Base-by-base conservation (phyloP, 2,888 invertebrate genomes). In the Belgica antarctica region DNA sequence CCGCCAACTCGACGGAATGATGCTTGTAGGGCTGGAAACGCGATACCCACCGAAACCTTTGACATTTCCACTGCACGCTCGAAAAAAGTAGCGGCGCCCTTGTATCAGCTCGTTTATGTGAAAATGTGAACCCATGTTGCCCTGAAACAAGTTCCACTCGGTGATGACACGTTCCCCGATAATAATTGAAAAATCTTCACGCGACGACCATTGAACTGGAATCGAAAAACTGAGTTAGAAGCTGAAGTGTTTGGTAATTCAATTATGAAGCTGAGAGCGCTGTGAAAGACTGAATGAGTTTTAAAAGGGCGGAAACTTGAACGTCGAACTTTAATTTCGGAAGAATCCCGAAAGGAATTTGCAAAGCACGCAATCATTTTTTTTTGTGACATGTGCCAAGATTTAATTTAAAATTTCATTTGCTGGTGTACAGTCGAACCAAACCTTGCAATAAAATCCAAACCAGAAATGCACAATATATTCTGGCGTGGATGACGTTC, bases 1-100 rank as follows among this genome's bases (percentile, higher is more conserved):
- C 68, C 92, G 85, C 94, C 95, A 95, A 77, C 89, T 92, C 74
- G 95, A 95, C 12, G 96, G 95, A 52, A 93, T 88, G 7, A 95
- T 90, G 75, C 90, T 90, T 57, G 88, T 82, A 1, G 96, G 96
- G 41, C 87, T 87, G 0, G 94, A 89, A 12, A 85, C 83, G 36
- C 88, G 84, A 76, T 85, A 90, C 12, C 86, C 83, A 28, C 96
- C 94, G 84, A 89, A 96, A 1, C 96, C 96, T 77, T 92, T 93
- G 72, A 96, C 83, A 77, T 97, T 97, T 66, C 96, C 96, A 65
- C 94, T 92, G 15, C 90, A 85, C 0, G 94, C 92, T 72, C 96
- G 85, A 79, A 96, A 92, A 81, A 89, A 93, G 81, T 96, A 96
- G 72, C 89, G 84, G 19, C 89, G 84, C 3, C 96, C 95, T 74